Conservation (phyloP, 2,888 invertebrate species). For the Timema cristinae region DNA sequence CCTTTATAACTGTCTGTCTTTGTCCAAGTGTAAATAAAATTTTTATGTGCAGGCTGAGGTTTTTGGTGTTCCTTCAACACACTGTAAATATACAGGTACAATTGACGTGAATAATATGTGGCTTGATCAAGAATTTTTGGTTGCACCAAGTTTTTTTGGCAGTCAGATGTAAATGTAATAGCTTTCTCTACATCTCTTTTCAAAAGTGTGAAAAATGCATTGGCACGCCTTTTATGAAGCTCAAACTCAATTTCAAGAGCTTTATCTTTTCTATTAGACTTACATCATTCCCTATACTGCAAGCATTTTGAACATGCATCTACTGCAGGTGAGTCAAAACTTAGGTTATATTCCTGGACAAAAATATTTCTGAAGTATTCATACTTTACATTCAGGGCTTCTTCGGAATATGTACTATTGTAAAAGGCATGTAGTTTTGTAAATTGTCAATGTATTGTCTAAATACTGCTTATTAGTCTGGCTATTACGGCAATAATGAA, state of each 20-base stretch:
- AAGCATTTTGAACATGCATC: conserved; percentile 27
- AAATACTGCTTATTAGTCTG: neutral
- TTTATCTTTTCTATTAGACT: neutral
- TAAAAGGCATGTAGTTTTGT: neutral
- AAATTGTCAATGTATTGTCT: neutral
- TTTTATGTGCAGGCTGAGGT: conserved; percentile 33
- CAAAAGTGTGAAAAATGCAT: conserved; percentile 33
- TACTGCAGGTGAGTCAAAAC: conserved; percentile 30
- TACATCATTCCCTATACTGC: neutral
- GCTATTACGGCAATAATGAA: conserved; percentile 6
- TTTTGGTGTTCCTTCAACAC: conserved; percentile 37
- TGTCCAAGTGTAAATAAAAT: conserved; percentile 37
- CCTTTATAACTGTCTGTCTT: conserved; percentile 38
- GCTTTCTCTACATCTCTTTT: conserved; percentile 29
- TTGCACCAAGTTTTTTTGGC: conserved; percentile 38
- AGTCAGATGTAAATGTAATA: conserved; percentile 37
- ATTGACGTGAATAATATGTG: conserved; percentile 39
- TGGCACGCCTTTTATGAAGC: neutral
- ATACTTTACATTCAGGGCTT: conserved; percentile 21
- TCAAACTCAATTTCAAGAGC: neutral
- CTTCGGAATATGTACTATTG: neutral
- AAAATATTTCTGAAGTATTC: conserved; percentile 31
- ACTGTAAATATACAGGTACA: conserved; percentile 40
- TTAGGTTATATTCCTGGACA: conserved; percentile 32
- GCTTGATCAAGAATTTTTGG: conserved; percentile 40